A percentile compares a stretch with the other conserved stretches of the same genome.
Evolutionary conservation across 2,888 invertebrate genomes (phyloP).

Genomic region (Eueremaeus valkanovi): DNA sequence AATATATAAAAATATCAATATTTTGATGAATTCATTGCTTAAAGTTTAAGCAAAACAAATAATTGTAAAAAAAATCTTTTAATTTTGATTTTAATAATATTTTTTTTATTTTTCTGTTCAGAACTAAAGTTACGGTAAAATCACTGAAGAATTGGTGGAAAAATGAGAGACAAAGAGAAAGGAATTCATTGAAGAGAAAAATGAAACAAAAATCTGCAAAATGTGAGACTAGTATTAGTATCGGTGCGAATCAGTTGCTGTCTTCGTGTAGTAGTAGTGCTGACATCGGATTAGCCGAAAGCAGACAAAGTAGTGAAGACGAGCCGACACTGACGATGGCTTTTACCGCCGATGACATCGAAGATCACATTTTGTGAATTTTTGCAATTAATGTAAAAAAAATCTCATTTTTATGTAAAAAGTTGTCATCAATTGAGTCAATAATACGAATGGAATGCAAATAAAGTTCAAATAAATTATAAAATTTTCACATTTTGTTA

Average conservation of each 20-base stretch:
- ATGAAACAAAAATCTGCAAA: background rate
- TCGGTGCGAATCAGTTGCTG: slow-evolving; percentile 15
- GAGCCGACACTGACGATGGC: slow-evolving; percentile 15
- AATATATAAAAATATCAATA: too few relatives aligned
- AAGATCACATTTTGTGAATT: slow-evolving; percentile 9
- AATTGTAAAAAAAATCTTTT: too few relatives aligned
- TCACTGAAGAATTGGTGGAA: slow-evolving; percentile 53
- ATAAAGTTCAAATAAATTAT: background rate
- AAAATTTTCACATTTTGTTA: background rate
- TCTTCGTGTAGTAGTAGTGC: background rate
- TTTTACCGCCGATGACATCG: background rate
- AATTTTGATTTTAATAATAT: too few relatives aligned
- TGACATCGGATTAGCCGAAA: background rate
- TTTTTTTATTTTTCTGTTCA: too few relatives aligned
- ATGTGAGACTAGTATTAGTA: background rate
- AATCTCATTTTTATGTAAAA: background rate
- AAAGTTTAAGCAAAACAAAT: too few relatives aligned
- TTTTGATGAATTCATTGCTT: background rate
- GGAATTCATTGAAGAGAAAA: slow-evolving; percentile 34
- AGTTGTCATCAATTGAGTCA: background rate
- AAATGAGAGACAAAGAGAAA: slow-evolving; percentile 51
- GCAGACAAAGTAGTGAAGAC: background rate
- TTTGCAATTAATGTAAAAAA: background rate
- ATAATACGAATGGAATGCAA: background rate
- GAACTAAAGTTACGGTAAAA: slow-evolving; percentile 50